Conservation (phyloP, 2,888 invertebrate genomes). For the Oligia fasciuncula region DNA sequence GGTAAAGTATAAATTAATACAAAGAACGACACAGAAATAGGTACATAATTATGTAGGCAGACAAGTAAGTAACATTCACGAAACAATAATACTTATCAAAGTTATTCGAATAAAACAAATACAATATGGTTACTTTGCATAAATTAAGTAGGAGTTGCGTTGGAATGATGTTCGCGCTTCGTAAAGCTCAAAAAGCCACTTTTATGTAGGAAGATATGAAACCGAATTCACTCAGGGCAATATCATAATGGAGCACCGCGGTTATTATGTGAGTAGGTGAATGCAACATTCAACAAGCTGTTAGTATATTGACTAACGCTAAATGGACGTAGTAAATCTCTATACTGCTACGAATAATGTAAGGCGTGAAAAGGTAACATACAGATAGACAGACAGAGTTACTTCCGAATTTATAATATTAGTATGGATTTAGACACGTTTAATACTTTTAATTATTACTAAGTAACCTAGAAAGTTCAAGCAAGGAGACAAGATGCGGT, state of each 20-base stretch:
- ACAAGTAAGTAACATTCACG: background rate
- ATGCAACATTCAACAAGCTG: conserved; percentile 48
- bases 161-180: conserved; percentile 76
- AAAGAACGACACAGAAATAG: conserved; percentile 3
- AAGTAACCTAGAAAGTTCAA: background rate
- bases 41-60: background rate
- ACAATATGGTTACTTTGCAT: conserved; percentile 40
- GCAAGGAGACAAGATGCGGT: conserved; percentile 1
- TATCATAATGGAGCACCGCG: conserved; percentile 87
- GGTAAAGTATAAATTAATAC: background rate
- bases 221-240: conserved; percentile 88
- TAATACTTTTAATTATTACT: background rate
- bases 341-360: background rate
- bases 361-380: no score
- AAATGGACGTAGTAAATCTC: conserved; percentile 9
- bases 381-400: no score
- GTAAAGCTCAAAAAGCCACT: conserved; percentile 79
- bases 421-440: background rate
- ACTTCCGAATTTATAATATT: no score
- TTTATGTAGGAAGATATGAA: conserved; percentile 81
- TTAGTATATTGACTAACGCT: conserved; percentile 45
- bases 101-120: conserved; percentile 40
- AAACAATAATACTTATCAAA: conserved; percentile 13
- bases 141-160: conserved; percentile 62
- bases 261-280: conserved; percentile 78